A percentile compares a stretch with the other conserved stretches of the same genome.
Evolutionary conservation across 2,113 vertebrate genomes (phyloP).

Genomic region (Nibea albiflora): DNA sequence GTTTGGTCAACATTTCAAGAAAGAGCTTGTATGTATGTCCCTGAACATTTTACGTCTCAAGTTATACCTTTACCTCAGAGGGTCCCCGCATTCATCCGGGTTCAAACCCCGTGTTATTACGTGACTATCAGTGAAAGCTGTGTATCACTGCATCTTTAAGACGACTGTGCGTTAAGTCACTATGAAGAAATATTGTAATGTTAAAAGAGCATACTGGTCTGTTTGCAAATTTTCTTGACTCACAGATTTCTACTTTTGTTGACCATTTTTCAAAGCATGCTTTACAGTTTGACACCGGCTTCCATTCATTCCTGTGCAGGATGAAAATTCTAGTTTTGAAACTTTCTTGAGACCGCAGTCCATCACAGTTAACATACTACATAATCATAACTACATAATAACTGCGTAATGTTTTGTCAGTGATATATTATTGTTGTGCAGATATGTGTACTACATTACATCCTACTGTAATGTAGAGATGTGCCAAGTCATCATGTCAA

Average conservation of each 20-base stretch:
- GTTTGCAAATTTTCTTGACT: neutral
- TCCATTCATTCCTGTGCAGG: conserved; percentile 8
- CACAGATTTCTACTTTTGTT: neutral
- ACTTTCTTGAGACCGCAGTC: neutral
- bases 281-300: neutral
- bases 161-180: neutral
- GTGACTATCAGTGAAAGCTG: conserved; percentile 9
- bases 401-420: neutral
- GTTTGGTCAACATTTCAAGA: neutral
- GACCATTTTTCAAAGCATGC: neutral
- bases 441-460: neutral
- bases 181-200: conserved; percentile 28
- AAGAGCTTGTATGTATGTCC: neutral
- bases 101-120: neutral
- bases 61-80: conserved; percentile 4
- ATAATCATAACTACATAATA: too few relatives aligned
- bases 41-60: neutral
- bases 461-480: neutral
- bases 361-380: neutral
- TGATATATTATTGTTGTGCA: neutral
- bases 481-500: neutral
- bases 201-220: conserved; percentile 1
- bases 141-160: conserved; percentile 9
- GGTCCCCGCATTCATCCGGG: neutral
- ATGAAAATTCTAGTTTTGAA: neutral